Evolutionary conservation across 1,140 invertebrate genomes (phyloP).

Genomic region (Listronotus bonariensis): DNA sequence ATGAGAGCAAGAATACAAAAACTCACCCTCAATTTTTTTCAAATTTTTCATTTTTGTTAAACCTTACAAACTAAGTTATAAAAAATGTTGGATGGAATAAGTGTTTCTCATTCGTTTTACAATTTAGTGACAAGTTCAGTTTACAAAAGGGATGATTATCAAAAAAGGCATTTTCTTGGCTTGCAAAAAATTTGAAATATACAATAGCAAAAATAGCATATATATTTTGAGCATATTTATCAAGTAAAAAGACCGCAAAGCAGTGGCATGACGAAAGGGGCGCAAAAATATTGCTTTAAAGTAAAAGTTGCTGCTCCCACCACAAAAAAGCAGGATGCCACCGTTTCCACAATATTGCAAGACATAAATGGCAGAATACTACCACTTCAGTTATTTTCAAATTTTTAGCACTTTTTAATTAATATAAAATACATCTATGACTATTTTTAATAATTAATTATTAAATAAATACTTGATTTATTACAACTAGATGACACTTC

Average conservation of each 20-base stretch:
- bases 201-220: constrained; percentile 47
- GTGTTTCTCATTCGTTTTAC: constrained; percentile 38
- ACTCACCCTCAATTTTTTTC: background rate
- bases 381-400: too few relatives aligned
- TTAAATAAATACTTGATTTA: constrained; percentile 25
- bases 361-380: too few relatives aligned
- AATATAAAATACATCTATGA: background rate
- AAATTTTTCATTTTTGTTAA: constrained; percentile 1
- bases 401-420: too few relatives aligned
- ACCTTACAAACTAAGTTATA: constrained; percentile 42
- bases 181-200: constrained; percentile 45
- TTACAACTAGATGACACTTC: constrained; percentile 34
- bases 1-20: background rate
- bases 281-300: too few relatives aligned
- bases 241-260: constrained; percentile 12
- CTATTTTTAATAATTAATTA: constrained; percentile 1
- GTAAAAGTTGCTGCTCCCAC: too few relatives aligned
- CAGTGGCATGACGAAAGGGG: background rate
- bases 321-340: too few relatives aligned
- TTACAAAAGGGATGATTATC: too few relatives aligned
- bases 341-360: too few relatives aligned
- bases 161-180: constrained; percentile 53
- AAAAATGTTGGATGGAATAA: constrained; percentile 52
- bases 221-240: constrained; percentile 39
- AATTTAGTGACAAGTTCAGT: too few relatives aligned